Conservation (phyloP, 2,888 invertebrate genomes). For the Maniola hyperantus region DNA sequence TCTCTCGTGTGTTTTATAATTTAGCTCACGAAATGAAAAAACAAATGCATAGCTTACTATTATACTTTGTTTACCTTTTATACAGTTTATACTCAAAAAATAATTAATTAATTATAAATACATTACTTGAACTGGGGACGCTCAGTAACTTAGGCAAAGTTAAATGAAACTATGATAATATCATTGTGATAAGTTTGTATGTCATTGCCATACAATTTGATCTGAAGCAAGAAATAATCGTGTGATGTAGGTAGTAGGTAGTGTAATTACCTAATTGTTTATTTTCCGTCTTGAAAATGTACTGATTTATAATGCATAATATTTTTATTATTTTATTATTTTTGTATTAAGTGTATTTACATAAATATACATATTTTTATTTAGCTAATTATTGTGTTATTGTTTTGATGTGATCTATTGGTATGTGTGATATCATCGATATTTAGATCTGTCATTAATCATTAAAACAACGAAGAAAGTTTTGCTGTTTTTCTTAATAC, state of each 20-base stretch:
- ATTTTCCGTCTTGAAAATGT: background rate
- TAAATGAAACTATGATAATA: too few species aligned
- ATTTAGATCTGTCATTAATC: conserved; percentile 60
- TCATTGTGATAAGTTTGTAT: background rate
- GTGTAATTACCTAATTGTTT: background rate
- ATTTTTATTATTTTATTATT: background rate
- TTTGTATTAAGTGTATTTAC: background rate
- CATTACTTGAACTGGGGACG: too few species aligned
- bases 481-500: conserved; percentile 39
- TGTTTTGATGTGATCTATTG: conserved; percentile 48
- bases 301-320: background rate
- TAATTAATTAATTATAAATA: too few species aligned
- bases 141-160: too few species aligned
- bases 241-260: background rate
- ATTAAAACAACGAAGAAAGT: conserved; percentile 74
- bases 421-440: conserved; percentile 49
- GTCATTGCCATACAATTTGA: background rate
- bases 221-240: background rate
- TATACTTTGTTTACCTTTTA: background rate
- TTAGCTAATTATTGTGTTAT: conserved; percentile 10
- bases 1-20: background rate
- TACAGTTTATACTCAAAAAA: too few species aligned
- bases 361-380: background rate
- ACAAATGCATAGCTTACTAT: too few species aligned
- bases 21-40: background rate